Evolutionary conservation across 2,113 vertebrate genomes (phyloP).

Genomic region (Oncorhynchus kisutch): DNA sequence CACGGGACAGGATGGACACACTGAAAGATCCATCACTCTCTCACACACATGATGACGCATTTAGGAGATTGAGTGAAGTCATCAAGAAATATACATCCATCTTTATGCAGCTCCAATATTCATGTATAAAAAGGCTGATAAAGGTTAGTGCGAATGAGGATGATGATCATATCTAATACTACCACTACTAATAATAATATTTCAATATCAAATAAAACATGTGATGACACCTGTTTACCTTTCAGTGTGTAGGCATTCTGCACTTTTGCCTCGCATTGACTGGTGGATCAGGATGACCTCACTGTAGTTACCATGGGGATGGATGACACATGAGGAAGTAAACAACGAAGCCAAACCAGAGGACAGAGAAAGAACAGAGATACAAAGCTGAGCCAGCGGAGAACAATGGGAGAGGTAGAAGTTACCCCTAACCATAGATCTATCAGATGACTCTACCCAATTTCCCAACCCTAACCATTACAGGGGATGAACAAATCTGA

Average conservation of each 20-base stretch:
- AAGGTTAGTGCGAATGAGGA: not conserved
- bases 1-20: not conserved
- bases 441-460: too few species aligned
- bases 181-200: not conserved
- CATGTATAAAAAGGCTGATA: not conserved
- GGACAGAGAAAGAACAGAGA: conserved; percentile 59
- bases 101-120: too few species aligned
- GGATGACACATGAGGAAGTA: conserved; percentile 85
- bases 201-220: conserved; percentile 11
- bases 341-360: conserved; percentile 74
- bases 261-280: conserved; percentile 96
- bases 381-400: conserved; percentile 27
- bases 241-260: conserved; percentile 93
- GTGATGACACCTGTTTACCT: conserved; percentile 82
- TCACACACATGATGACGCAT: not conserved
- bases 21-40: not conserved
- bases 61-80: too few species aligned
- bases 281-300: conserved; percentile 97
- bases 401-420: not conserved
- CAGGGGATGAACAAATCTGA: too few species aligned
- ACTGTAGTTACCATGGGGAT: conserved; percentile 93
- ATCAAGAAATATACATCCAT: too few species aligned
- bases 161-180: not conserved
- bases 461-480: too few species aligned
- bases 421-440: conserved; percentile 5